Evolutionary conservation across 2,888 invertebrate genomes (phyloP).

Genomic region (Lumbricus terrestris): DNA sequence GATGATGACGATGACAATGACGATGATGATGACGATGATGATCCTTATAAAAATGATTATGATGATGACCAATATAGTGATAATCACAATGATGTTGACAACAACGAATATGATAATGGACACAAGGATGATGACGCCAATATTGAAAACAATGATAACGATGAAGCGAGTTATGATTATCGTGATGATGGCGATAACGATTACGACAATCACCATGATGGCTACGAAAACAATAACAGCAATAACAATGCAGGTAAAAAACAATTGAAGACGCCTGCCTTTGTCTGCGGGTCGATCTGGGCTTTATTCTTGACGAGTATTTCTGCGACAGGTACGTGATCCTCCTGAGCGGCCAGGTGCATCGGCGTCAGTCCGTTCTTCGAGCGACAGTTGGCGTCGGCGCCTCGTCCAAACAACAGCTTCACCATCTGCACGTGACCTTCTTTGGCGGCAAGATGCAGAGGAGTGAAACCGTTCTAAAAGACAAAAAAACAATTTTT

Average conservation of each 20-base stretch:
- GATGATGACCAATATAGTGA: not conserved
- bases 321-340: conserved; percentile 84
- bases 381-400: conserved; percentile 83
- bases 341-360: conserved; percentile 90
- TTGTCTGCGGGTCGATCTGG: conserved; percentile 65
- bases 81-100: too few relatives aligned
- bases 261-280: conserved; percentile 49
- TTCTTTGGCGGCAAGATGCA: conserved; percentile 86
- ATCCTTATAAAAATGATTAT: too few relatives aligned
- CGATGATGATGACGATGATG: too few relatives aligned
- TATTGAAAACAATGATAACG: too few relatives aligned
- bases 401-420: conserved; percentile 86
- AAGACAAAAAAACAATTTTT: not conserved
- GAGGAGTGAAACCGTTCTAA: conserved; percentile 81
- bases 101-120: too few relatives aligned
- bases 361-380: conserved; percentile 94
- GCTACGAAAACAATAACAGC: not conserved
- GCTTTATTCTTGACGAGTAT: conserved; percentile 84
- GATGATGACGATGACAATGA: too few relatives aligned
- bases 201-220: not conserved
- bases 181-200: not conserved
- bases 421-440: conserved; percentile 96
- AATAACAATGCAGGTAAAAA: not conserved
- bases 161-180: too few relatives aligned
- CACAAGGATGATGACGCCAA: too few relatives aligned